Percentiles rank a stretch among this genome's conserved stretches.
These are phyloP conservation scores for Chinchilla lanigera DNA, from an alignment of 2,113 vertebrate species.

Conservation along the genomic window DNA sequence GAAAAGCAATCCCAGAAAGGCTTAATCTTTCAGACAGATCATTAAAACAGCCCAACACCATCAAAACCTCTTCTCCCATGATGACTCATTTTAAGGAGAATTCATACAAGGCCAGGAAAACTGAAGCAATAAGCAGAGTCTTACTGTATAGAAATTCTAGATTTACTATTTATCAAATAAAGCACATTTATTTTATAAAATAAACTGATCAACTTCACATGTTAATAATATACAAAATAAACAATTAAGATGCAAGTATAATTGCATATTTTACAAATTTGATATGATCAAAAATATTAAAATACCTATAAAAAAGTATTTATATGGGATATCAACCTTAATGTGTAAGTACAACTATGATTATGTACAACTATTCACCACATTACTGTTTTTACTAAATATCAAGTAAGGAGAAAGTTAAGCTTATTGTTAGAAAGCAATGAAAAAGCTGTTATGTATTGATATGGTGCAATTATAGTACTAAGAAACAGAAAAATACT, in stretches of 20 bases:
- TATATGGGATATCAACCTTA: background rate
- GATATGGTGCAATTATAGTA: background rate
- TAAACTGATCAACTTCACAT: background rate
- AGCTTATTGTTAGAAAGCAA: background rate
- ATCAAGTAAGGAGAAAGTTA: constrained; percentile 4
- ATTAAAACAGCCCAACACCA: background rate
- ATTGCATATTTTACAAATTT: constrained; percentile 1
- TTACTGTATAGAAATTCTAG: background rate
- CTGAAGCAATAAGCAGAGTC: background rate
- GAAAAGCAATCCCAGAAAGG: constrained; percentile 19
- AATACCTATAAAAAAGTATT: background rate
- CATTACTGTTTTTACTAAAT: constrained; percentile 30
- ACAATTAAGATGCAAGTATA: constrained; percentile 11
- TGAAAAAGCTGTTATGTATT: background rate
- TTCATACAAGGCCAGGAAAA: background rate
- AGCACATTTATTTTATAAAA: constrained; percentile 13
- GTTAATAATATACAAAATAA: constrained; percentile 53
- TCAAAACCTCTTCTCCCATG: background rate
- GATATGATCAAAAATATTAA: constrained; percentile 37
- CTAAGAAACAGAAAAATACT: constrained; percentile 20
- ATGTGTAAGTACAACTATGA: constrained; percentile 4
- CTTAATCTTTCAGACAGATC: background rate
- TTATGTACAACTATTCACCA: background rate
- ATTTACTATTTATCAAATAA: constrained; percentile 1
- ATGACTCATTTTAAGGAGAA: constrained; percentile 4